Conservation (phyloP, 2,113 vertebrate genomes). For the Melospiza georgiana region DNA sequence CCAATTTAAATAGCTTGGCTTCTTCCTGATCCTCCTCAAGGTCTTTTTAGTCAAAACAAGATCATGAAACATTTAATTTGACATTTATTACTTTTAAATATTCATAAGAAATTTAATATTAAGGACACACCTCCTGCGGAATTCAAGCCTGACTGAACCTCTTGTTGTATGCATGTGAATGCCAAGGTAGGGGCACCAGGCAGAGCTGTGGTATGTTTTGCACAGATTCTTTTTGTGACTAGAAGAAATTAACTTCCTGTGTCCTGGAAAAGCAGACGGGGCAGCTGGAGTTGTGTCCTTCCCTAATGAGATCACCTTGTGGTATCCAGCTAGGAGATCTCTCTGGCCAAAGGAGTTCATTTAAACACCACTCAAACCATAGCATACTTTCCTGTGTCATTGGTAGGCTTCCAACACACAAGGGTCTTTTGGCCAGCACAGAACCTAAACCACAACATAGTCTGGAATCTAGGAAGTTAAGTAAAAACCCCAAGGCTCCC, state of each 20-base stretch:
- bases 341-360: background rate
- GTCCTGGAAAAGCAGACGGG: background rate
- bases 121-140: conserved; percentile 55
- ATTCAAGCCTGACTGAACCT: conserved; percentile 5
- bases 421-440: background rate
- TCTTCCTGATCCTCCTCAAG: conserved; percentile 66
- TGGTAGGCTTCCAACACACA: background rate
- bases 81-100: conserved; percentile 79
- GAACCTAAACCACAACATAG: background rate
- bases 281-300: background rate
- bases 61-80: conserved; percentile 73
- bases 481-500: background rate
- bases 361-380: background rate
- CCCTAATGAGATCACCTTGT: background rate
- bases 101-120: conserved; percentile 66
- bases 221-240: background rate
- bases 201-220: background rate
- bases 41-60: conserved; percentile 76
- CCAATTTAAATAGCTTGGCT: background rate
- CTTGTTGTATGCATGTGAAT: background rate
- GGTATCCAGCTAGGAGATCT: background rate
- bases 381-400: background rate
- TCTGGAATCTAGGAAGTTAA: background rate
- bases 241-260: background rate
- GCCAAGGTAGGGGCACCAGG: background rate